Percentiles rank a stretch among this genome's conserved stretches.
Evolutionary conservation across 2,888 invertebrate genomes (phyloP).

Genomic region (Baccha elongata): DNA sequence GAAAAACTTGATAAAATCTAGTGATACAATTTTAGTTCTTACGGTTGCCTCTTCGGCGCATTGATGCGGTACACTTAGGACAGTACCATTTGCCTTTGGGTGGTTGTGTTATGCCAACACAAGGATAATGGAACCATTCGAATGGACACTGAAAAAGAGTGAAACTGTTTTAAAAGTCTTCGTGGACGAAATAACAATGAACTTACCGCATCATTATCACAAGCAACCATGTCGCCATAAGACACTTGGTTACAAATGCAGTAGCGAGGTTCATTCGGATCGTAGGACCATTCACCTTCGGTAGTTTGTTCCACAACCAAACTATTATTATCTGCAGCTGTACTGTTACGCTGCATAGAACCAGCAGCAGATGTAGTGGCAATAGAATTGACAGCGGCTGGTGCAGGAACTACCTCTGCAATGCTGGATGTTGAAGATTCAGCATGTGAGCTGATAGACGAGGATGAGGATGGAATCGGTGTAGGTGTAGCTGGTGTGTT

Average conservation of each 20-base stretch:
- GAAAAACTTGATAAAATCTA: slow-evolving; percentile 4
- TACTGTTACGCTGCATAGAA: slow-evolving; percentile 50
- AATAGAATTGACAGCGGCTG: slow-evolving; percentile 69
- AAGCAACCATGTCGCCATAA: slow-evolving; percentile 99
- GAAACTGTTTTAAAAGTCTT: slow-evolving; percentile 63
- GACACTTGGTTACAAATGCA: slow-evolving; percentile 98
- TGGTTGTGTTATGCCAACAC: slow-evolving; percentile 97
- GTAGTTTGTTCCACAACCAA: slow-evolving; percentile 81
- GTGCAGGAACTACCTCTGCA: slow-evolving; percentile 55
- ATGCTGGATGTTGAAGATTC: slow-evolving; percentile 72
- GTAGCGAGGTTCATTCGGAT: slow-evolving; percentile 97
- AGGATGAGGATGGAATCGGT: slow-evolving; percentile 80
- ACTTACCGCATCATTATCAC: slow-evolving; percentile 97
- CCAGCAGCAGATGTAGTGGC: slow-evolving; percentile 73
- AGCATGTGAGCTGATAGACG: slow-evolving; percentile 77
- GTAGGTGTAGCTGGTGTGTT: slow-evolving; percentile 74
- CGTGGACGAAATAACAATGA: slow-evolving; percentile 3
- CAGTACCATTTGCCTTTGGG: slow-evolving; percentile 99
- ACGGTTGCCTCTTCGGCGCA: slow-evolving; percentile 92
- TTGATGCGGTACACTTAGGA: slow-evolving; percentile 94
- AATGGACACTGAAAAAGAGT: slow-evolving; percentile 91
- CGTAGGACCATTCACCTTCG: slow-evolving; percentile 94
- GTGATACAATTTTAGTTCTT: slow-evolving; percentile 85
- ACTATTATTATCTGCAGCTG: slow-evolving; percentile 77
- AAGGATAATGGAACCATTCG: slow-evolving; percentile 99